phyloP scores from a whole-genome alignment of 1,140 invertebrate species.

The Eurytemora carolleeae region DNA sequence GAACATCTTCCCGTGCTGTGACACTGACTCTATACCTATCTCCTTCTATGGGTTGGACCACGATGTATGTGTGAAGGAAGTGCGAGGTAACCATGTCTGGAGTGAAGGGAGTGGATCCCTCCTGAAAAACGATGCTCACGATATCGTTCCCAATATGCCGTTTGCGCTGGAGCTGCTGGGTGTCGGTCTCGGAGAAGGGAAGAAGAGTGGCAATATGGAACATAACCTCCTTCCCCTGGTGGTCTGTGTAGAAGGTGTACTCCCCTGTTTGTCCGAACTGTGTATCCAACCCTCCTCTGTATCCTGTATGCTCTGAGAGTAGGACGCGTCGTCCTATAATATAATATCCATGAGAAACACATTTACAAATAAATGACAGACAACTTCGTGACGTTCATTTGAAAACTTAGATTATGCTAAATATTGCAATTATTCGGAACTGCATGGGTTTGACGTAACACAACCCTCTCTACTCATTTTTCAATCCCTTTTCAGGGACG shows the following conservation, averaged over 20 bases:
- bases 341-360: too few species aligned
- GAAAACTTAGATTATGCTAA: too few species aligned
- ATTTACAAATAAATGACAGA: too few species aligned
- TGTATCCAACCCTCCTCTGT: slow-evolving; percentile 82
- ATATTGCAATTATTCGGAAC: too few species aligned
- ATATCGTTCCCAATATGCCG: slow-evolving; percentile 94
- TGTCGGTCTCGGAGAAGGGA: slow-evolving; percentile 71
- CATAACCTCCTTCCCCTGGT: slow-evolving; percentile 73
- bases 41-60: slow-evolving; percentile 69
- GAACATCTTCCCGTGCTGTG: slow-evolving; percentile 82
- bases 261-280: slow-evolving; percentile 80
- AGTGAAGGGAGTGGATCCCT: slow-evolving; percentile 87
- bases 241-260: slow-evolving; percentile 73
- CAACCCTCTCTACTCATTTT: too few species aligned
- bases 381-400: too few species aligned
- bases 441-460: too few species aligned
- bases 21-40: slow-evolving; percentile 80
- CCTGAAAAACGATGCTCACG: slow-evolving; percentile 93
- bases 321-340: slow-evolving; percentile 1
- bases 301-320: slow-evolving; percentile 25
- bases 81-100: slow-evolving; percentile 96
- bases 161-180: slow-evolving; percentile 82
- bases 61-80: slow-evolving; percentile 89
- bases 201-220: slow-evolving; percentile 87
- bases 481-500: too few species aligned